Percentiles rank a stretch among this genome's conserved stretches.
These are phyloP conservation scores for Porites lobata DNA, from an alignment of 92 coral and sea anemone genomes.

Conservation along the genomic window DNA sequence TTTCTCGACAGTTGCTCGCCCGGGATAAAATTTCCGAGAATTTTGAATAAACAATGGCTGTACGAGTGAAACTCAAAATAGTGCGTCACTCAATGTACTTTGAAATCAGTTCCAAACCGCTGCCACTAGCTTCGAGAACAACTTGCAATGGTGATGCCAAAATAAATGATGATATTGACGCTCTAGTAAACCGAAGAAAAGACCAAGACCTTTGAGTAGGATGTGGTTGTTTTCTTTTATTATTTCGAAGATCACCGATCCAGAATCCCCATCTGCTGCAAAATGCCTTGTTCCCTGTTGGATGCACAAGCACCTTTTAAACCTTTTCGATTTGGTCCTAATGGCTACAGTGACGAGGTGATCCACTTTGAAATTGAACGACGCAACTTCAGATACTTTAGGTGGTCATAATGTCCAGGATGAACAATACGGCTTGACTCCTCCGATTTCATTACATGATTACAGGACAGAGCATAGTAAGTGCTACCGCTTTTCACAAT, in stretches of 20 bases:
- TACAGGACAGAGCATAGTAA: slow-evolving; percentile 33
- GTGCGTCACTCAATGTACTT: too few relatives aligned
- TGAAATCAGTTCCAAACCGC: neutral
- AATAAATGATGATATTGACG: neutral
- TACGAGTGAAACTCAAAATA: too few relatives aligned
- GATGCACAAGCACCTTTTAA: slow-evolving; percentile 6
- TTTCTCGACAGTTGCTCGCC: too few relatives aligned
- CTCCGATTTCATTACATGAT: slow-evolving; percentile 28
- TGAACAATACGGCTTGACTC: neutral
- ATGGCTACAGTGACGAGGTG: too few relatives aligned
- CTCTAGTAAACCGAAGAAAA: neutral
- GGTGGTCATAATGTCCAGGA: neutral
- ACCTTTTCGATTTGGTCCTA: neutral
- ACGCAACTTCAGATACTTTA: neutral
- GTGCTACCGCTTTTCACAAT: slow-evolving; percentile 14
- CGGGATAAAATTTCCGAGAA: too few relatives aligned
- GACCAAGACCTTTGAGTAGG: neutral
- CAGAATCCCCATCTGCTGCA: slow-evolving; percentile 24
- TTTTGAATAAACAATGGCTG: too few relatives aligned
- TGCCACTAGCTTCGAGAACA: too few relatives aligned
- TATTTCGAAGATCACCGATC: slow-evolving; percentile 1
- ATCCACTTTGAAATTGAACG: too few relatives aligned
- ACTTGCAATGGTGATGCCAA: slow-evolving; percentile 13
- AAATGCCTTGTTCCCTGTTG: neutral
- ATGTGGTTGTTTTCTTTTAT: too few relatives aligned